A percentile compares a stretch with the other conserved stretches of the same genome.
Evolutionary conservation across 2,113 vertebrate genomes (phyloP).

Genomic region (Bettongia penicillata): DNA sequence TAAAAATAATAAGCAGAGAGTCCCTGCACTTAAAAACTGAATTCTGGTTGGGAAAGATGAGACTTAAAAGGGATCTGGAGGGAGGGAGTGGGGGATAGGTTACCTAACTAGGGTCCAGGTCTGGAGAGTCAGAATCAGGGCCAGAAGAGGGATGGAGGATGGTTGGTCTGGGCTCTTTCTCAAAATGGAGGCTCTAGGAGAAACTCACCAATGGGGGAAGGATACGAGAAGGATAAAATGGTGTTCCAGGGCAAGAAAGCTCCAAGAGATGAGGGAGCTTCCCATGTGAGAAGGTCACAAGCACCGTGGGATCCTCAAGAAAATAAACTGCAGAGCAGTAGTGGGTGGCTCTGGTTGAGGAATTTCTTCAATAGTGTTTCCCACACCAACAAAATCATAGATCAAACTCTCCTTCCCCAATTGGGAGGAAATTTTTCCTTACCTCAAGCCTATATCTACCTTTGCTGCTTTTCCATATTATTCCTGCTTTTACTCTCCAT

Average conservation of each 20-base stretch:
- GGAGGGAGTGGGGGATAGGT: neutral
- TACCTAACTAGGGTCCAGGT: neutral
- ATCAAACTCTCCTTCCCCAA: neutral
- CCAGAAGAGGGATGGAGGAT: neutral
- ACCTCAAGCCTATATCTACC: neutral
- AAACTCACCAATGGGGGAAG: neutral
- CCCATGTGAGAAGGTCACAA: neutral
- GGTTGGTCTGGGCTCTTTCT: neutral
- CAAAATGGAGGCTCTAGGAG: neutral
- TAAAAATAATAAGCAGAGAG: neutral
- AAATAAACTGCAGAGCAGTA: neutral
- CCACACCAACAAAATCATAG: neutral
- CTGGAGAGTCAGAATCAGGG: too few relatives aligned
- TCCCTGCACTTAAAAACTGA: neutral
- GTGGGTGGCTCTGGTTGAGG: neutral
- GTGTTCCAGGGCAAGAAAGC: too few relatives aligned
- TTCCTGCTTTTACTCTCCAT: neutral
- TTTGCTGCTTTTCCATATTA: neutral
- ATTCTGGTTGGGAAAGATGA: neutral
- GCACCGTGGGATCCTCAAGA: neutral
- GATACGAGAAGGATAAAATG: neutral
- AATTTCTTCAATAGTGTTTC: neutral
- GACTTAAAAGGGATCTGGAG: neutral
- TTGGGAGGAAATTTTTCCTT: too few relatives aligned
- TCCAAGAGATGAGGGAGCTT: neutral